Base-by-base conservation (phyloP, 2,113 vertebrate species). In the Laticauda laticaudata region DNA sequence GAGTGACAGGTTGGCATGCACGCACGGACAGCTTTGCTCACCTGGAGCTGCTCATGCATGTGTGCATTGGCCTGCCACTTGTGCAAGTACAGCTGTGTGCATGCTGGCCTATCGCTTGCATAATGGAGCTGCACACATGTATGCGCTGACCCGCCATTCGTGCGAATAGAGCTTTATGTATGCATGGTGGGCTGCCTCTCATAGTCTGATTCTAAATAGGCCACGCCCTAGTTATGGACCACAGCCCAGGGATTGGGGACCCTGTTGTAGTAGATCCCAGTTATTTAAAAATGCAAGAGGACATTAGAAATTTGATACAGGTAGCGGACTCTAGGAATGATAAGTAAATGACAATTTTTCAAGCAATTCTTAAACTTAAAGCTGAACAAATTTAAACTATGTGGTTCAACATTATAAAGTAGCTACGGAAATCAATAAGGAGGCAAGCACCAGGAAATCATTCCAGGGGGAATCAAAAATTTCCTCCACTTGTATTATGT, bases 101-200 rank as follows among this genome's bases (percentile, higher is more conserved):
- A 14, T 12, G 5, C 12, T 69, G 29, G 64, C 29, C 2, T n/a
- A 14, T 29, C 2, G 1, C 4, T 69, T 15, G 64, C 11, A 26
- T 69, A 14, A 15, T 69, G 4, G 64, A 69, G 64, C 10, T 23
- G 21, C 29, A 69, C 4, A 11, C 61, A 5, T n/a, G 0, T 69
- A 15, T 4, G 0, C 1, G 4, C 29, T 0, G 0, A 15, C 4
- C 64, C 0, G 12, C 12, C 29, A 15, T 12, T 34, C 0, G 0
- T 69, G 29, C 4, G 0, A 69, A n/a, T 69, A 4, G 64, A 69
- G 29, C 64, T 69, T 12, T 12, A 2, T 0, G 3, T 0, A 2
- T 69, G 61, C 3, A 12, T n/a, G 29, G 11, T 64, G 29, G 29
- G 11, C 26, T 11, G 29, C 64, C 61, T 69, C 29, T 69, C 64